Conservation (phyloP, 2,888 invertebrate species). For the Oligia strigilis region DNA sequence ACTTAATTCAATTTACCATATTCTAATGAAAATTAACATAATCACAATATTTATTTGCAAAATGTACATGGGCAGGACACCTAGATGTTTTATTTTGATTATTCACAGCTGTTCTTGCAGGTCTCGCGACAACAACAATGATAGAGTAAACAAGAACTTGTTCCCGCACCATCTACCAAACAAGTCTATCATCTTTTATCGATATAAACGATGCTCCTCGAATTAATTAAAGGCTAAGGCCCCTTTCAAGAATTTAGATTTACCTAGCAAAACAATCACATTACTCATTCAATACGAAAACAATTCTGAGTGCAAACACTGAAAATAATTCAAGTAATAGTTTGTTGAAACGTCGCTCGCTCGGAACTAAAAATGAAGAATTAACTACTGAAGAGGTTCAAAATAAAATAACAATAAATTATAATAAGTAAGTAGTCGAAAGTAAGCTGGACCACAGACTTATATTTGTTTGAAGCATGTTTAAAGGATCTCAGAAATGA, state of each 20-base stretch:
- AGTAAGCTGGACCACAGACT: neutral
- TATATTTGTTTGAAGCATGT: constrained; percentile 20
- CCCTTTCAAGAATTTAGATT: constrained; percentile 19
- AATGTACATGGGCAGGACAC: neutral
- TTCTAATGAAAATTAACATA: constrained; percentile 25
- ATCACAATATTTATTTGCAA: neutral
- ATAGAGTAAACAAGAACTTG: constrained; percentile 52
- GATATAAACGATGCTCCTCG: constrained; percentile 20
- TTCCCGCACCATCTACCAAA: constrained; percentile 21
- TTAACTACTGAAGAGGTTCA: neutral
- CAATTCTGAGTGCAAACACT: neutral
- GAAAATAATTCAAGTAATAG: neutral
- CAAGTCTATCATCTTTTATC: constrained; percentile 6
- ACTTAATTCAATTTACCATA: constrained; percentile 22
- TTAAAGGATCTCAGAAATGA: constrained; percentile 25
- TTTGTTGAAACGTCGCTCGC: constrained; percentile 6
- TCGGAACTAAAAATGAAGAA: constrained; percentile 1
- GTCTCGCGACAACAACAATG: constrained; percentile 38
- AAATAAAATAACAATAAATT: neutral
- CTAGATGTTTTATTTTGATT: constrained; percentile 13
- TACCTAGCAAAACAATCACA: constrained; percentile 23
- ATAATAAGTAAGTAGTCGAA: neutral
- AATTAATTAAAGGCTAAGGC: constrained; percentile 26
- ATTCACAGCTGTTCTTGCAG: constrained; percentile 18
- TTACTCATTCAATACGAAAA: constrained; percentile 9